Evolutionary conservation across 2,113 vertebrate species (phyloP).

Genomic region (Rhinoderma darwinii): DNA sequence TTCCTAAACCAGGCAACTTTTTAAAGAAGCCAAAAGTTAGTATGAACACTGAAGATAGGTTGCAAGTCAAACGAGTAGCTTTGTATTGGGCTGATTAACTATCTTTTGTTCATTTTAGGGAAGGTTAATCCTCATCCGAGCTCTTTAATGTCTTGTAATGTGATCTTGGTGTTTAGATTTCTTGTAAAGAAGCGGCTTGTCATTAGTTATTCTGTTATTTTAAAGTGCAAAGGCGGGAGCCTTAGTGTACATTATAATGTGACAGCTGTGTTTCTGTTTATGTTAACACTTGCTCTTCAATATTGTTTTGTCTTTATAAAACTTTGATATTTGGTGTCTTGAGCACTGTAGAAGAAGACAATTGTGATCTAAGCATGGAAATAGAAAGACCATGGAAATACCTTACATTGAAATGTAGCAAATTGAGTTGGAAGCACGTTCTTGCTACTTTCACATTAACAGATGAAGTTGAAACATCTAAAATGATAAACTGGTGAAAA

Average conservation of each 20-base stretch:
- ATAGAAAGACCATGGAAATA: neutral
- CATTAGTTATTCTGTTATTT: slow-evolving; percentile 49
- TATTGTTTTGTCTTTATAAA: slow-evolving; percentile 33
- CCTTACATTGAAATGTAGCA: slow-evolving; percentile 26
- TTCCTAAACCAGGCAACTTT: neutral
- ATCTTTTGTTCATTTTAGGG: slow-evolving; percentile 39
- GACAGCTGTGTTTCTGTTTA: slow-evolving; percentile 56
- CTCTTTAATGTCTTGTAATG: slow-evolving; percentile 49
- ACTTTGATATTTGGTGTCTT: slow-evolving; percentile 53
- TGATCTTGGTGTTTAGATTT: slow-evolving; percentile 45
- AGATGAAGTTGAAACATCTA: slow-evolving; percentile 14
- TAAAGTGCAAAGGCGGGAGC: slow-evolving; percentile 21
- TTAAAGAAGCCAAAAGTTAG: neutral
- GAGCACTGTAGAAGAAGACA: neutral
- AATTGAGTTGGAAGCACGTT: neutral
- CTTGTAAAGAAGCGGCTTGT: slow-evolving; percentile 22
- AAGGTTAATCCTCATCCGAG: slow-evolving; percentile 30
- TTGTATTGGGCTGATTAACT: neutral
- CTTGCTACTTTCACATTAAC: slow-evolving; percentile 20
- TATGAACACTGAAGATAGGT: neutral
- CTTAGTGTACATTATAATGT: slow-evolving; percentile 35
- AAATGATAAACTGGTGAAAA: neutral
- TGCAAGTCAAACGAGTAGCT: slow-evolving; percentile 20
- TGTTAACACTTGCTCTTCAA: slow-evolving; percentile 50
- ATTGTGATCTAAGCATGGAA: slow-evolving; percentile 28